Evolutionary conservation across 1,140 invertebrate species (phyloP), one percentile per base, ranked within the genome.

Genomic region (Dinothrombium tinctorium): DNA sequence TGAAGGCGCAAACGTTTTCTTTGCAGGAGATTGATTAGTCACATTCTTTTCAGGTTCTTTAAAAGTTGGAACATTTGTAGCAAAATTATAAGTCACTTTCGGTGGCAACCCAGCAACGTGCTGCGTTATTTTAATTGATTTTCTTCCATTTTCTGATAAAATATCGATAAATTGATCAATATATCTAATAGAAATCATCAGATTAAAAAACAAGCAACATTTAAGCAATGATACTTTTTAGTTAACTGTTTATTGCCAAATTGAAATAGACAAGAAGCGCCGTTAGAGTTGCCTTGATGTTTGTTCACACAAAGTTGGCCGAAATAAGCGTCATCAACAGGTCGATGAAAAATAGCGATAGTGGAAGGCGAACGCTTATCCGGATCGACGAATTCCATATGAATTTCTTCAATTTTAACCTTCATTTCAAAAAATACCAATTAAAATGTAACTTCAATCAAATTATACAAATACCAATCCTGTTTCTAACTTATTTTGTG

Each of bases 131-230:
- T 75, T 71, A 25, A 84, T 78, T 29, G 68, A 67, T 63, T 81
- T 71, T n/a, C 73, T 67, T 33, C 79, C 79, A 59, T 86, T 78
- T 52, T 89, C 80, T 0, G 83, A 89, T 53, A 89, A 86, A 50
- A 89, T 84, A 61, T 90, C 82, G 43, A 73, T 79, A 56, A 87
- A 89, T 57, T 92, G 83, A 46, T 83, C 72, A 47, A 89, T 76
- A 55, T 87, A 90, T 45, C 56, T 61, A 40, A n/a, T 4, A 22
- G 26, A 42, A 19, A 17, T 11, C 11, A 33, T 14, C 6, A 33
- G 17, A 33, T 8, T 33, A 15, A 33, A 14, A 33, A 33, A 15
- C 17, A 33, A 38, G 9, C 21, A 3, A 11, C 2, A 3, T 8
- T 2, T 3, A 2, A 38, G 33, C 12, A 15, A 29, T n/a, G 14